These are phyloP conservation scores for Drosophila quinaria DNA, from an alignment of 2,888 invertebrate genomes.

Conservation along the genomic window DNA sequence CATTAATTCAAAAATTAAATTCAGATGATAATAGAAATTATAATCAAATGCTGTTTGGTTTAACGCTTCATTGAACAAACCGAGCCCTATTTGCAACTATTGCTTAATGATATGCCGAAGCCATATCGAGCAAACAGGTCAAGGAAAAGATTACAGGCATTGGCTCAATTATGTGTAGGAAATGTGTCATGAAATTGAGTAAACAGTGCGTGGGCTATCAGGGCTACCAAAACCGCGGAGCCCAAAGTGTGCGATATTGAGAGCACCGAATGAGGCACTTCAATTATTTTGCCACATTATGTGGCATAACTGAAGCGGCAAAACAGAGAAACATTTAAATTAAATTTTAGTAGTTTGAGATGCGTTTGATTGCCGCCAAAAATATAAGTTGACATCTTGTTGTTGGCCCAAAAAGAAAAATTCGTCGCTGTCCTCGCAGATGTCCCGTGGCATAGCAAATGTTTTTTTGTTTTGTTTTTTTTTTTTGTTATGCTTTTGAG, in stretches of 20 bases:
- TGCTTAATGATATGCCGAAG: constrained; percentile 35
- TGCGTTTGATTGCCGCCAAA: constrained; percentile 54
- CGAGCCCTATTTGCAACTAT: neutral
- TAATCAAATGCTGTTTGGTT: neutral
- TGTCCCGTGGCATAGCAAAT: constrained; percentile 7
- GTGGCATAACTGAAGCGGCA: constrained; percentile 47
- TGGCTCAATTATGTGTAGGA: constrained; percentile 58
- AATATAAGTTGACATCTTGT: constrained; percentile 29
- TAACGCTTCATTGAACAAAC: neutral
- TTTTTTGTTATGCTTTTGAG: neutral
- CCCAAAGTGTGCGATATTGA: constrained; percentile 33
- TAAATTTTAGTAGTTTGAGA: constrained; percentile 13
- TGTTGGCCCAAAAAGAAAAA: constrained; percentile 16
- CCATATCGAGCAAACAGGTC: constrained; percentile 32
- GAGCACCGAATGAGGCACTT: constrained; percentile 27
- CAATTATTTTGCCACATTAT: constrained; percentile 51
- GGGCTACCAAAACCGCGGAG: constrained; percentile 8
- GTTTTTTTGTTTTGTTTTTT: constrained; percentile 13
- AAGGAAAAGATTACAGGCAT: constrained; percentile 37
- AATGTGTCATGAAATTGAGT: constrained; percentile 39
- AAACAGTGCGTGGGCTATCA: constrained; percentile 35
- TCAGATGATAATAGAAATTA: too few relatives aligned
- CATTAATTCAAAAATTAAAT: too few relatives aligned
- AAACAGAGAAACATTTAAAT: constrained; percentile 31
- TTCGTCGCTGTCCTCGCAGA: constrained; percentile 44